Base-by-base conservation (phyloP, 2,797 vertebrate genomes). In the Myoxocephalus aenaeus region DNA sequence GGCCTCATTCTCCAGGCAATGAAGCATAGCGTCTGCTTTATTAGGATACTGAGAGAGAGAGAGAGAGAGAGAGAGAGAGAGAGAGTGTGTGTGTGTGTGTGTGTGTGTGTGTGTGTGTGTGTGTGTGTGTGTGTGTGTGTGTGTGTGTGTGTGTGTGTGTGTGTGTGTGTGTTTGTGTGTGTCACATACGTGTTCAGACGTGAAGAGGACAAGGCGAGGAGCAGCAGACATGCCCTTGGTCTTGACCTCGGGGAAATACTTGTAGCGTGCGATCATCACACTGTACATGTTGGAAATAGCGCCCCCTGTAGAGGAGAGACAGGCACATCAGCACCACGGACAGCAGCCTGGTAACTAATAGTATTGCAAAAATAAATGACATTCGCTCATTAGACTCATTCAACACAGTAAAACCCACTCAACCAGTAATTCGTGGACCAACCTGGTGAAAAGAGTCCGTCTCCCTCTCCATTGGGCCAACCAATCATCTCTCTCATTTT, bases 281-380 rank as follows among this genome's bases (percentile, higher is more conserved):
- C 98, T 98, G 94, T 99, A 99, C 98, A 99, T 97, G 91, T 99
- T 99, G 82, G 98, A 99, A 91, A 99, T 99, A 0, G 98, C 97
- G 56, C 98, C 98, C 77, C 98, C 98, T 99, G 83, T 80, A 46
- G 80, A 78, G 36, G 7, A 75, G 51, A 79, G 40, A 71, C 8
- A 56, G 15, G 87, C n/a, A 68, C 18, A 13, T 88, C 62, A 89
- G 79, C 69, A 75, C 58, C 71, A 27, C 64, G 65, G 61, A 81
- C 70, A 83, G 59, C 64, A 56, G 32, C 25, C 1, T 3, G 32
- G 6, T 0, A 10, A n/a, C n/a, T 25, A 14, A 25, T 20, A 22
- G 22, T 18, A 44, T 51, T 25, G 62, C 14, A 20, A 20, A 48
- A 13, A n/a, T 2, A 12, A 18, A 10, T 1, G 15, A 1, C 25